These are phyloP conservation scores for Rhamphomyia laevipes DNA, from an alignment of 2,888 invertebrate genomes.

Conservation along the genomic window DNA sequence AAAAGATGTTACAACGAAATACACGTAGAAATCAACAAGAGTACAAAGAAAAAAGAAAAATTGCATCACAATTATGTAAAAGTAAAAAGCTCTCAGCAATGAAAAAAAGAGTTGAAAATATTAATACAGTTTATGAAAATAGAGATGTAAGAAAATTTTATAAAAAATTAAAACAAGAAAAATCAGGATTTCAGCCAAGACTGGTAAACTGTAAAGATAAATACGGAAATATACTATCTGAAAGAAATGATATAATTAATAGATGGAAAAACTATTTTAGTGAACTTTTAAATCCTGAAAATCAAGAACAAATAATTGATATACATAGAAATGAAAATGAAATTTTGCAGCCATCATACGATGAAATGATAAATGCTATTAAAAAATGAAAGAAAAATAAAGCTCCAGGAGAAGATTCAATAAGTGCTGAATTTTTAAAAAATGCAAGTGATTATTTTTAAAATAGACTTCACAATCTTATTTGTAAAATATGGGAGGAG, in stretches of 20 bases:
- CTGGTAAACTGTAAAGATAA: no score
- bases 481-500: background rate
- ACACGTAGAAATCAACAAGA: background rate
- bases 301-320: background rate
- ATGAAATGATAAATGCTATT: background rate
- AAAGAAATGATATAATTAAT: background rate
- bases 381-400: background rate
- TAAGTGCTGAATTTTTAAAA: conserved; percentile 3
- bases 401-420: conserved; percentile 1
- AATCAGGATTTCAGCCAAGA: background rate
- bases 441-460: background rate
- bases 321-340: background rate
- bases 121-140: background rate
- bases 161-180: background rate
- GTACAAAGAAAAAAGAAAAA: background rate
- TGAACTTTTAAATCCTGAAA: background rate
- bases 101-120: background rate
- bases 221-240: background rate
- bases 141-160: background rate
- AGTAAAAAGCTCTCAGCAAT: background rate
- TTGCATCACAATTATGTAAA: background rate
- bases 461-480: background rate
- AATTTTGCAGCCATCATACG: background rate
- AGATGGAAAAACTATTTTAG: background rate
- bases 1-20: background rate